Percentiles rank a stretch among this genome's conserved stretches.
Evolutionary conservation across 2,888 invertebrate genomes (phyloP).

Genomic region (Sphaerophoria taeniata): DNA sequence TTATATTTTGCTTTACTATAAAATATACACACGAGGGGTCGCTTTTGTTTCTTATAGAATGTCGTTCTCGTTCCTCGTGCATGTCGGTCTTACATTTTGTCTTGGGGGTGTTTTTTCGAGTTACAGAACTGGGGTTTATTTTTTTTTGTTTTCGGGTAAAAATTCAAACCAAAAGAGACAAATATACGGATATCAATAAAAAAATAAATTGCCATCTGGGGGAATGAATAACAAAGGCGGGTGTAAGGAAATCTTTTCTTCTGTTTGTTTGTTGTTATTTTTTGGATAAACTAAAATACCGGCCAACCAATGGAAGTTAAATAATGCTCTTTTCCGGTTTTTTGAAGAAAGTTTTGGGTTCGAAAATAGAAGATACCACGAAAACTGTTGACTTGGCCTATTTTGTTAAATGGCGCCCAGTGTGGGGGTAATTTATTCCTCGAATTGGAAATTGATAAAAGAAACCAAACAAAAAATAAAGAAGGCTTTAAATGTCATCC

Average conservation of each 20-base stretch:
- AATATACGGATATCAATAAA: constrained; percentile 62
- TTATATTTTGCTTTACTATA: constrained; percentile 64
- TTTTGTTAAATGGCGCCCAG: constrained; percentile 24
- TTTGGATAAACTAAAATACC: constrained; percentile 42
- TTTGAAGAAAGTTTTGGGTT: background rate
- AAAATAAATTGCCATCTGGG: constrained; percentile 51
- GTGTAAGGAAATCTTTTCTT: background rate
- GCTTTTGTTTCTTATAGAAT: constrained; percentile 25
- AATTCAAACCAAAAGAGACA: constrained; percentile 28
- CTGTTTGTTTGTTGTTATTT: constrained; percentile 9
- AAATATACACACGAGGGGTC: constrained; percentile 51
- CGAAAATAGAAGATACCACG: background rate
- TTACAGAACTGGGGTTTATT: constrained; percentile 19
- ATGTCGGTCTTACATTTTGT: background rate
- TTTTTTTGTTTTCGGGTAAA: background rate
- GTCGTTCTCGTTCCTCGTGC: background rate
- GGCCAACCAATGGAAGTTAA: constrained; percentile 23
- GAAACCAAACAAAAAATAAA: too few species aligned
- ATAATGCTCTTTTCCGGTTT: constrained; percentile 27
- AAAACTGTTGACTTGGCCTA: background rate
- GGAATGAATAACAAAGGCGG: constrained; percentile 19
- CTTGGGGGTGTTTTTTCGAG: constrained; percentile 24
- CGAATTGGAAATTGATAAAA: too few species aligned
- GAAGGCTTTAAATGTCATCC: too few species aligned
- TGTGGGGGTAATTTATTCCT: background rate